Conservation (phyloP, 2,113 vertebrate species). For the Cromileptes altivelis region DNA sequence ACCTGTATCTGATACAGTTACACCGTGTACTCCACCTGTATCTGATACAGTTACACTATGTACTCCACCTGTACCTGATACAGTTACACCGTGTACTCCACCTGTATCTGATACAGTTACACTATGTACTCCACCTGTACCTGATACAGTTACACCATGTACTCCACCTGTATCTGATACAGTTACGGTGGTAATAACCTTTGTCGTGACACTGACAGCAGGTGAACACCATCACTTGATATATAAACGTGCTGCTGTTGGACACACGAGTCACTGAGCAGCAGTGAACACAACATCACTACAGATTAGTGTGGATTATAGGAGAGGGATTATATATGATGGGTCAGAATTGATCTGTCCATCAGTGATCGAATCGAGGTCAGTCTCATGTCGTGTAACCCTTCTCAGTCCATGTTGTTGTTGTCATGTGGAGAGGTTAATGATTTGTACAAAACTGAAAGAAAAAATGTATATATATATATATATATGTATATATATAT, state of each 20-base stretch:
- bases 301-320: slow-evolving; percentile 30
- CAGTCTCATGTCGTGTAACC: not conserved
- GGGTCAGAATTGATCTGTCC: slow-evolving; percentile 27
- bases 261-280: not conserved
- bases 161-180: not conserved
- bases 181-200: not conserved
- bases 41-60: no score
- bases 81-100: no score
- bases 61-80: no score
- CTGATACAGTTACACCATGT: no score
- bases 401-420: not conserved
- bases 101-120: no score
- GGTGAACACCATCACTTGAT: not conserved
- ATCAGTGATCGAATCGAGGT: slow-evolving; percentile 8
- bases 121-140: no score
- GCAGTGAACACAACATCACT: not conserved
- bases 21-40: no score
- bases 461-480: no score
- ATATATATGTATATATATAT: no score
- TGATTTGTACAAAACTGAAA: no score
- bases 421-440: no score
- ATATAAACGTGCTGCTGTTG: not conserved
- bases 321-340: not conserved
- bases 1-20: no score
- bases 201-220: not conserved